These are phyloP conservation scores for Probaryconus sp. DNA, from an alignment of 1,140 invertebrate species.

Conservation along the genomic window DNA sequence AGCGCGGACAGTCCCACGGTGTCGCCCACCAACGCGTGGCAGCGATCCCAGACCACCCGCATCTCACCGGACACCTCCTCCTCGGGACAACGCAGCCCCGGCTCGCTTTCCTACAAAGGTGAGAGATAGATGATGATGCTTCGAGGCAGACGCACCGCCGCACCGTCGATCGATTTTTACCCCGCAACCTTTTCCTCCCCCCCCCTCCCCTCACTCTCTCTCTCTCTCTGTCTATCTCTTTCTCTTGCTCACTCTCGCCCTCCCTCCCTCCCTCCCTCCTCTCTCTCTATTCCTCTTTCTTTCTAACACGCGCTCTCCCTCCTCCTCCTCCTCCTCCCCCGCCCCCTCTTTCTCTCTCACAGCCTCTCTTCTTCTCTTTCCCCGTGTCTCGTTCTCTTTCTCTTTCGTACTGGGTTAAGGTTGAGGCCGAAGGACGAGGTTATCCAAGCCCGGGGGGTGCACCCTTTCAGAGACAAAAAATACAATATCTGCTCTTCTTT, in stretches of 20 bases:
- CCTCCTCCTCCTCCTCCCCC: background rate
- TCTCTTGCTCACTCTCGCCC: background rate
- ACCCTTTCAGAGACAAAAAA: too few relatives aligned
- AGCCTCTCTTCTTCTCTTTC: too few relatives aligned
- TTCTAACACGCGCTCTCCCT: too few relatives aligned
- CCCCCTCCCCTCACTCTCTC: background rate
- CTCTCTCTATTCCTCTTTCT: background rate
- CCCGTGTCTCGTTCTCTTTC: too few relatives aligned
- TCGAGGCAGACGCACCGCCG: too few relatives aligned
- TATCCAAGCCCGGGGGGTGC: too few relatives aligned
- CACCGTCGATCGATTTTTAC: background rate
- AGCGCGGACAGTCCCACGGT: constrained; percentile 81
- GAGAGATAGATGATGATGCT: too few relatives aligned
- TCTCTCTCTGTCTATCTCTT: constrained; percentile 1
- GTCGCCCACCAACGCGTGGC: constrained; percentile 82
- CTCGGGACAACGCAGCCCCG: constrained; percentile 85
- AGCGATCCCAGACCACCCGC: constrained; percentile 70
- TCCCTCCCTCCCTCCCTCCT: background rate
- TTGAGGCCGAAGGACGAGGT: too few relatives aligned
- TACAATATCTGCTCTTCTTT: too few relatives aligned
- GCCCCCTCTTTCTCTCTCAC: too few relatives aligned
- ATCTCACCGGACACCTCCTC: constrained; percentile 83
- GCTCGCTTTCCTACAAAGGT: constrained; percentile 85
- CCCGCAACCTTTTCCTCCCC: background rate
- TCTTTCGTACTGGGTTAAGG: too few relatives aligned